phyloP scores from a whole-genome alignment of 2,113 vertebrate species.

The Pterophyllum scalare region DNA sequence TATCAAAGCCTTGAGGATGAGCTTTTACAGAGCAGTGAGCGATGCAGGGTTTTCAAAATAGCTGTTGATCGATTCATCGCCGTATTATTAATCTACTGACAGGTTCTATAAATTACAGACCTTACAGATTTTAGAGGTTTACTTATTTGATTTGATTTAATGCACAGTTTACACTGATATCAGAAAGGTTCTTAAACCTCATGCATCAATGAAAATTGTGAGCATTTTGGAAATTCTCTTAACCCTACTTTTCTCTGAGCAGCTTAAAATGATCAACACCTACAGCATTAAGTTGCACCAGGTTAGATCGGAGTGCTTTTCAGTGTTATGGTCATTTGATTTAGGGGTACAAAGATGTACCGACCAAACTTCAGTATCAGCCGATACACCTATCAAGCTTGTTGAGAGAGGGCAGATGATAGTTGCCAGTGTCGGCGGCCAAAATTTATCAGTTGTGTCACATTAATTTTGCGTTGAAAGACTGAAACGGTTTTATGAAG shows the following conservation, averaged over 20 bases:
- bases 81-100: not conserved
- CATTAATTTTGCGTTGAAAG: not conserved
- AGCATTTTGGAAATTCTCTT: no score
- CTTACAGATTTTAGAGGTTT: accelerated
- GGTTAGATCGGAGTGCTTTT: not conserved
- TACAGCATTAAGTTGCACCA: not conserved
- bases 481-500: no score
- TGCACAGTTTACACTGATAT: not conserved
- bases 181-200: not conserved
- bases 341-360: accelerated
- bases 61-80: not conserved
- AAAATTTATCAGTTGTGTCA: accelerated
- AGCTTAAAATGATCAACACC: no score
- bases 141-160: not conserved
- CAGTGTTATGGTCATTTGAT: not conserved
- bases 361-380: not conserved
- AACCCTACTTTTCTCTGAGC: no score
- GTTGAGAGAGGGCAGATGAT: not conserved
- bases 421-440: not conserved
- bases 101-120: not conserved
- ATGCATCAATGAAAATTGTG: no score
- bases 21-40: not conserved
- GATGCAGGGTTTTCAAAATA: not conserved
- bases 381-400: not conserved
- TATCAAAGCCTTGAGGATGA: not conserved